Conservation (phyloP, 2,113 vertebrate genomes). For the Chloropsis hardwickii region DNA sequence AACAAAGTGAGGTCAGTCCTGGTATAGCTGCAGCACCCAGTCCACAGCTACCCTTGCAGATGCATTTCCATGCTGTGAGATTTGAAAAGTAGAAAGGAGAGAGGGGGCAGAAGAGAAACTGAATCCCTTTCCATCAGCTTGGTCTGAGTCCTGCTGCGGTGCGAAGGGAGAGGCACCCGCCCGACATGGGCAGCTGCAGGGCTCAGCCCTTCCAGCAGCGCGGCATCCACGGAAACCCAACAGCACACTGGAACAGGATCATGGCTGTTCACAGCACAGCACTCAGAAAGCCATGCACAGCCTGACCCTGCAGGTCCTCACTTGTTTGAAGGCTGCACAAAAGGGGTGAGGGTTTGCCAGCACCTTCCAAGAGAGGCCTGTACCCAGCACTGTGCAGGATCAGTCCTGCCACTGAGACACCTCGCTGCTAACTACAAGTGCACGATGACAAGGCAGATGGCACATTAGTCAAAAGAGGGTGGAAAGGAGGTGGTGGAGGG, state of each 20-base stretch:
- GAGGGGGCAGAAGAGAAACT: not conserved
- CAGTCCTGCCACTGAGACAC: rapidly evolving
- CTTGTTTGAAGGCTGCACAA: not conserved
- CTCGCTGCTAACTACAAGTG: not conserved
- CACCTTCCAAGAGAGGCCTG: not conserved
- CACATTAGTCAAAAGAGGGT: not conserved
- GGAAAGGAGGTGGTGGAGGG: not conserved
- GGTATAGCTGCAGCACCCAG: not conserved
- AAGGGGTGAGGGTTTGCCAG: not conserved
- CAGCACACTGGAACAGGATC: rapidly evolving
- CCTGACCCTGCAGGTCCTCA: not conserved
- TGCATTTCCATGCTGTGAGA: not conserved
- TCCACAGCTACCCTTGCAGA: not conserved
- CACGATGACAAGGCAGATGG: not conserved
- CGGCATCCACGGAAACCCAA: not conserved
- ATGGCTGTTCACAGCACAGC: not conserved
- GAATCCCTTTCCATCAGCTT: not conserved
- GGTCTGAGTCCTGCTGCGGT: rapidly evolving
- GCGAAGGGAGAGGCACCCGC: not conserved
- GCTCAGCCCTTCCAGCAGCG: rapidly evolving
- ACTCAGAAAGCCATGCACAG: not conserved
- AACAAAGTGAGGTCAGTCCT: slow-evolving; percentile 20
- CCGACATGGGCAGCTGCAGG: not conserved
- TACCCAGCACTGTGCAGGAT: not conserved
- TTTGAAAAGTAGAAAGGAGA: not conserved